Conservation (phyloP, 2,113 vertebrate genomes). For the Cettia cetti region DNA sequence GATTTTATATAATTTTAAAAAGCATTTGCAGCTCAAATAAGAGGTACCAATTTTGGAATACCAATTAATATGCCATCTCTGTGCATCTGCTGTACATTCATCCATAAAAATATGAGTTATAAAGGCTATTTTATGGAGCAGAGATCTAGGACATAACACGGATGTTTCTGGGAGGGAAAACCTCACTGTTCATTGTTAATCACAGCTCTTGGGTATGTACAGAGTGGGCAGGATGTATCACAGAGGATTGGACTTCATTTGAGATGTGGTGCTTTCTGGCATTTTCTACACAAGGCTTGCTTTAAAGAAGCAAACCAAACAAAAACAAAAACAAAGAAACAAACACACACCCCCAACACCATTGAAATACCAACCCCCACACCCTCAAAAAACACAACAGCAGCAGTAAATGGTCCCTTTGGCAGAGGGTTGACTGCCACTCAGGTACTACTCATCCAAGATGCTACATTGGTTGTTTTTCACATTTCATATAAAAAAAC, state of each 20-base stretch:
- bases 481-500: background rate
- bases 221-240: background rate
- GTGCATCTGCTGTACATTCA: background rate
- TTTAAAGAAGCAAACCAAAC: background rate
- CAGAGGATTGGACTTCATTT: background rate
- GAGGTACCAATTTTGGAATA: background rate
- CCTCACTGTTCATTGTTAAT: background rate
- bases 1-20: background rate
- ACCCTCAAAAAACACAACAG: background rate
- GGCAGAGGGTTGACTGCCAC: background rate
- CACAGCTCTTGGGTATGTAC: background rate
- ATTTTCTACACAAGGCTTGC: background rate
- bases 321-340: background rate
- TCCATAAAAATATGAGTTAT: background rate
- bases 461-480: background rate
- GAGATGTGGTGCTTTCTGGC: background rate
- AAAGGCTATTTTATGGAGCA: background rate
- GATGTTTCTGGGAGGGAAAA: background rate
- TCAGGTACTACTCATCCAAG: background rate
- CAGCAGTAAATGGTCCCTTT: background rate
- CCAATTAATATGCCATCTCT: background rate
- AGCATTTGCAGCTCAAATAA: background rate
- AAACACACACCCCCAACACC: background rate
- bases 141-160: slow-evolving; percentile 3
- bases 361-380: background rate